Percentiles rank a stretch among this genome's conserved stretches.
Evolutionary conservation across 2,113 vertebrate genomes (phyloP).

Genomic region (Semicossyphus pulcher): DNA sequence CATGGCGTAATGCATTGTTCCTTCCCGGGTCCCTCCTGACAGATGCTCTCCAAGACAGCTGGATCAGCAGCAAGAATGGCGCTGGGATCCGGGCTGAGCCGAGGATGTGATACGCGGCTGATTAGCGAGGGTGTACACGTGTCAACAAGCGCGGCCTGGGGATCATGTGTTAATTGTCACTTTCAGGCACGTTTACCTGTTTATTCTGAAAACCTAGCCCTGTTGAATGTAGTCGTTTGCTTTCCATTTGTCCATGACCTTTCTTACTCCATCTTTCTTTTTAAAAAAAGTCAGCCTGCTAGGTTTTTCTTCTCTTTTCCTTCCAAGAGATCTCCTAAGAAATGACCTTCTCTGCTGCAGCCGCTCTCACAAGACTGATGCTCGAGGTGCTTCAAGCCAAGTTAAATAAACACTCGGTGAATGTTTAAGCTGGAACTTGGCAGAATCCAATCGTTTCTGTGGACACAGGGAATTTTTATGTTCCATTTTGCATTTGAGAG

Average conservation of each 20-base stretch:
- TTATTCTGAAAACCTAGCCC: constrained; percentile 2
- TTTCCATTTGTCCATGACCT: constrained; percentile 55
- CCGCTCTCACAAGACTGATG: constrained; percentile 76
- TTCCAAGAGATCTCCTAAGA: constrained; percentile 60
- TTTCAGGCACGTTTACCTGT: constrained; percentile 43
- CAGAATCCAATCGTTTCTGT: constrained; percentile 71
- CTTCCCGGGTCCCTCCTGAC: constrained; percentile 75
- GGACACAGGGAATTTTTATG: constrained; percentile 77
- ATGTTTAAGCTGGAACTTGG: constrained; percentile 78
- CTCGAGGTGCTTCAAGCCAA: constrained; percentile 73
- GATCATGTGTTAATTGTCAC: constrained; percentile 55
- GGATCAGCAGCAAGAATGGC: constrained; percentile 66
- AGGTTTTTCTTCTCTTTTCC: constrained; percentile 49
- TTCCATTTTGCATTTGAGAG: constrained; percentile 79
- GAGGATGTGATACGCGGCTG: constrained; percentile 41
- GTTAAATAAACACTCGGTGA: constrained; percentile 82
- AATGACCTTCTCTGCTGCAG: constrained; percentile 69
- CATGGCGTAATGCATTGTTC: constrained; percentile 75
- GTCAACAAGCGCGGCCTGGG: constrained; percentile 60
- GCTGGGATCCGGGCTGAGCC: constrained; percentile 48
- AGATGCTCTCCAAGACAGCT: constrained; percentile 78
- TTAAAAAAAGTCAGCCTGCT: constrained; percentile 15
- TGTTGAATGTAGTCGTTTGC: constrained; percentile 11
- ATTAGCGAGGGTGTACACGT: constrained; percentile 59
- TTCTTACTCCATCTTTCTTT: constrained; percentile 27